Conservation (phyloP, 2,888 invertebrate species). For the Axea sp. region DNA sequence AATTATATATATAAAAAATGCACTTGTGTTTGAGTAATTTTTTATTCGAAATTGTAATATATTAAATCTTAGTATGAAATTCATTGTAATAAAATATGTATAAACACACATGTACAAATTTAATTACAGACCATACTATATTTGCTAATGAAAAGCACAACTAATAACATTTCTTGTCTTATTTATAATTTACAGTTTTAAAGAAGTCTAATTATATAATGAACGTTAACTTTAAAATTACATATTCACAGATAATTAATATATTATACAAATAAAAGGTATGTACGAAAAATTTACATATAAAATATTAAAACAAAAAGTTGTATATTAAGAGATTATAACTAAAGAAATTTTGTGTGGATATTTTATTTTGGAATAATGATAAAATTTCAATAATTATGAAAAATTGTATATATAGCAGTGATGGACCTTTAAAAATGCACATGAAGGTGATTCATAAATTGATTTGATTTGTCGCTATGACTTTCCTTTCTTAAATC, state of each 20-base stretch:
- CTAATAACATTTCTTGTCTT: too few relatives aligned
- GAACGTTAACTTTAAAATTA: background rate
- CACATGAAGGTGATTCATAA: constrained; percentile 2
- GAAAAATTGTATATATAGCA: background rate
- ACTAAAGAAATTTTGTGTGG: background rate
- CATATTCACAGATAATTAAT: background rate
- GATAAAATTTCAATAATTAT: background rate
- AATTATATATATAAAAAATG: too few relatives aligned
- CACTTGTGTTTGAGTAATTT: too few relatives aligned
- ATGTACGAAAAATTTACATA: background rate
- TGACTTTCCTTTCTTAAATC: constrained; percentile 87
- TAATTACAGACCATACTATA: constrained; percentile 28
- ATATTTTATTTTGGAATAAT: constrained; percentile 1
- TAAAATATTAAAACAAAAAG: background rate
- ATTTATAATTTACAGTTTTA: constrained; percentile 1
- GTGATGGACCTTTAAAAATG: constrained; percentile 36
- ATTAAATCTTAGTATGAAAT: too few relatives aligned
- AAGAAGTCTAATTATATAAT: too few relatives aligned
- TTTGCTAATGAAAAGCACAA: constrained; percentile 7
- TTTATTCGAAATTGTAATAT: too few relatives aligned
- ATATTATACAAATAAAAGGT: background rate
- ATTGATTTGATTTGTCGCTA: constrained; percentile 73
- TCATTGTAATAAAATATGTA: constrained; percentile 29
- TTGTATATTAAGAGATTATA: constrained; percentile 18
- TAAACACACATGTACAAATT: constrained; percentile 24